Percentiles rank a stretch among this genome's conserved stretches.
Conservation (phyloP, 1,140 invertebrate species). For the Pachyrhynchus sulphureomaculatus region DNA sequence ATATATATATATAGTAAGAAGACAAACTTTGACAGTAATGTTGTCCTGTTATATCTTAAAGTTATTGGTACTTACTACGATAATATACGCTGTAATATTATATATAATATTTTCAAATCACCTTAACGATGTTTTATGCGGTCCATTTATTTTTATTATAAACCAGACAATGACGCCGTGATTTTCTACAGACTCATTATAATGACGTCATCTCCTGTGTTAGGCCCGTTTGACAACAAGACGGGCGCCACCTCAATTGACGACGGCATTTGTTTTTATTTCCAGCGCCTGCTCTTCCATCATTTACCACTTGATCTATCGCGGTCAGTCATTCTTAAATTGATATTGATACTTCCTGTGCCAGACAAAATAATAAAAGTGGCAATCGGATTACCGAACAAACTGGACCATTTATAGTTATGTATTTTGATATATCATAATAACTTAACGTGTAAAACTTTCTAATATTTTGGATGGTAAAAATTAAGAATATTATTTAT, state of each 20-base stretch:
- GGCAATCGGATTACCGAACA: neutral
- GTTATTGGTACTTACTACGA: no score
- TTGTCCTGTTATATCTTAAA: no score
- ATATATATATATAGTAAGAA: no score
- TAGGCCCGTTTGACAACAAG: conserved; percentile 39
- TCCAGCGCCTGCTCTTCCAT: conserved; percentile 37
- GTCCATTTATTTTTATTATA: conserved; percentile 25
- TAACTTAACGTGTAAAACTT: no score
- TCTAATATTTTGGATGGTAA: no score
- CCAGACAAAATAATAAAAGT: neutral
- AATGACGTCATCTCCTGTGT: conserved; percentile 35
- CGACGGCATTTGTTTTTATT: conserved; percentile 41
- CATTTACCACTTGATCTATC: conserved; percentile 37
- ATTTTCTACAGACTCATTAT: conserved; percentile 22
- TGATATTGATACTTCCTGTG: conserved; percentile 40
- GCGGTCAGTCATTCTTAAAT: conserved; percentile 27
- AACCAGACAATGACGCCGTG: neutral
- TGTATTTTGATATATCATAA: no score
- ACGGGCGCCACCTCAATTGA: conserved; percentile 47
- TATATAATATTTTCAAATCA: no score
- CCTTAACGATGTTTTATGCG: no score
- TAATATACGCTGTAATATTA: no score
- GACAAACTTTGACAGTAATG: no score
- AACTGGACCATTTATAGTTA: no score
- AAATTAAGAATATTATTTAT: no score